Evolutionary conservation across 2,113 vertebrate genomes (phyloP), one percentile per base, ranked within the genome.

Genomic region (Syrmaticus mikado): DNA sequence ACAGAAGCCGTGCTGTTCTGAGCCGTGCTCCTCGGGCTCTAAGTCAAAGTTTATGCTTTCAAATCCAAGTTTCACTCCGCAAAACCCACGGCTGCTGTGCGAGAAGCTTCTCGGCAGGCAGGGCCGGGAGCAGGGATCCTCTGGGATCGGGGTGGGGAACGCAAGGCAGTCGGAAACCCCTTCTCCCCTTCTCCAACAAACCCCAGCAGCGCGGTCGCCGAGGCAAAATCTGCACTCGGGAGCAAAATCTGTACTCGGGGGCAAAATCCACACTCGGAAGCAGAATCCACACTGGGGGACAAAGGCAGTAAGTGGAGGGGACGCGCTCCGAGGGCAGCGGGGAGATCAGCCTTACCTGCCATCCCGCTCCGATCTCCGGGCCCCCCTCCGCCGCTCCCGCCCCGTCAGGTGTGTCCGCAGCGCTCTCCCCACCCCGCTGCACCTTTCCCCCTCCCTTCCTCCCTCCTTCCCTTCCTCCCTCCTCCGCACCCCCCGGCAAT

Each of bases 351-450:
- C 88, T 94, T 87, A 92, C 93, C 95, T 38, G 78, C 91, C 95
- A 96, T 93, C 41, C 70, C 78, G 58, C n/a, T 8, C 36, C 73
- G 55, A 57, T 30, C 57, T 10, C 57, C 58, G 38, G 38, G 2
- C 66, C 62, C 62, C 7, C 32, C 80, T 28, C 55, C 55, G 55
- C 41, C 76, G 55, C 61, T 34, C 71, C 73, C 71, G 62, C 67
- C 67, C 55, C 81, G 18, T 73, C 95, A 94, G 95, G 95, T 93
- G 91, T 93, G 95, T 78, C 85, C 66, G 70, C 30, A 61, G 43
- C 7, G 21, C 61, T 25, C 61, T 82, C 40, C 75, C 78, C 95
- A 46, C 89, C 85, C 61, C 30, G 11, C 74, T 27, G 45, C 70
- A 27, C 77, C 46, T 76, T 80, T 61, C 34, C 34, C 75, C 77